Evolutionary conservation across 2,888 invertebrate genomes (phyloP).

Genomic region (Allygus modestus): DNA sequence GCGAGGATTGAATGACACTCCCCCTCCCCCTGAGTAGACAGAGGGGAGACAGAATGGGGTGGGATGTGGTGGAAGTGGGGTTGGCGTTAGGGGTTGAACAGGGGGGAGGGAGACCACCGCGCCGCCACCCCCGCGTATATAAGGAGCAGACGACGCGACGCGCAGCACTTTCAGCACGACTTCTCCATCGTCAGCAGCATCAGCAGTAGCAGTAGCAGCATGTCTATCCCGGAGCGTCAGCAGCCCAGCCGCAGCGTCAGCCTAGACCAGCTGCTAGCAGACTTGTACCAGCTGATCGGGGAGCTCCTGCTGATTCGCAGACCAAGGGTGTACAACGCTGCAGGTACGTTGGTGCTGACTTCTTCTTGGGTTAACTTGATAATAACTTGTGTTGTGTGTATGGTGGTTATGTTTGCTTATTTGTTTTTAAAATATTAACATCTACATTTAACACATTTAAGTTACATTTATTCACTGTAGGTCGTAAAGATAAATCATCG

Average conservation of each 20-base stretch:
- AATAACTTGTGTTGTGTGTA: too few species aligned
- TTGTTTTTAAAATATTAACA: too few species aligned
- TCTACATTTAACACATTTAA: too few species aligned
- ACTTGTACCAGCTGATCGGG: conserved; percentile 38
- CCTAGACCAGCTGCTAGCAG: conserved; percentile 44
- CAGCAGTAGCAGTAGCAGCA: conserved; percentile 5
- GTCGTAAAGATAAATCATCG: too few species aligned
- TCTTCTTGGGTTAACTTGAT: too few species aligned
- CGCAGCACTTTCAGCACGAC: conserved; percentile 3
- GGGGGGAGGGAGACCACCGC: not conserved
- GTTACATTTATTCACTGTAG: too few species aligned
- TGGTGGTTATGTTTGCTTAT: too few species aligned
- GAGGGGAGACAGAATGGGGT: not conserved
- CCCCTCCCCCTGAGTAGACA: not conserved
- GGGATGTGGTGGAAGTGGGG: not conserved
- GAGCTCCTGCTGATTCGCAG: conserved; percentile 38
- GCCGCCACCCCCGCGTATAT: conserved; percentile 35
- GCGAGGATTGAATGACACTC: conserved; percentile 11
- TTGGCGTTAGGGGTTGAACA: not conserved
- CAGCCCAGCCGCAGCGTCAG: conserved; percentile 17
- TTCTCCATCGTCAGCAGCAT: not conserved
- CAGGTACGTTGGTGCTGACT: conserved; percentile 24
- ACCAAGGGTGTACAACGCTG: conserved; percentile 36
- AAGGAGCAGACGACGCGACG: conserved; percentile 6
- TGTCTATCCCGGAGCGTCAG: not conserved